Evolutionary conservation across 2,888 invertebrate genomes (phyloP).

Genomic region (Branchipolynoe longqiensis): DNA sequence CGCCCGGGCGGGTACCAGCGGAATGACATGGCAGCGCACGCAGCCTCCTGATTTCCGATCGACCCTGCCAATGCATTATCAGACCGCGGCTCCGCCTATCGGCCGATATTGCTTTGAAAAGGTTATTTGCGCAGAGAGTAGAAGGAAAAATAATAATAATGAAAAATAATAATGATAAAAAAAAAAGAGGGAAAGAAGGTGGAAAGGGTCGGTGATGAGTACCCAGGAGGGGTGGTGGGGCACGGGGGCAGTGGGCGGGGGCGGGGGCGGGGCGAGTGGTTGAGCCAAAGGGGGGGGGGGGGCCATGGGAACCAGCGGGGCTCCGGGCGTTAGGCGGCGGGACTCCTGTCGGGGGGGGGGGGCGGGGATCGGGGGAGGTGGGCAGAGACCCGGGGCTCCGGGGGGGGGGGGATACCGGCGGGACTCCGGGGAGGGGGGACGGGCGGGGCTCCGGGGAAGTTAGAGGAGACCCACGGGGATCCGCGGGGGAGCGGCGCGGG

Average conservation of each 20-base stretch:
- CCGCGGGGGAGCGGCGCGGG: too few species aligned
- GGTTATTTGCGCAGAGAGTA: slow-evolving; percentile 37
- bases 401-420: too few species aligned
- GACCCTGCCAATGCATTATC: slow-evolving; percentile 40
- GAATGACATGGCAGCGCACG: slow-evolving; percentile 34
- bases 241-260: too few species aligned
- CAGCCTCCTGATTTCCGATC: slow-evolving; percentile 48
- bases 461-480: too few species aligned
- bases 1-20: neutral
- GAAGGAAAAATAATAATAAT: too few species aligned
- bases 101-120: slow-evolving; percentile 45
- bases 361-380: too few species aligned
- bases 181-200: slow-evolving; percentile 18
- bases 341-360: neutral
- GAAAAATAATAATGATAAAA: too few species aligned
- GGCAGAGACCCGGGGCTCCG: too few species aligned
- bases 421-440: too few species aligned
- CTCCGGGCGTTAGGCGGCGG: neutral
- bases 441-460: too few species aligned
- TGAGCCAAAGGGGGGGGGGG: too few species aligned
- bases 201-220: neutral
- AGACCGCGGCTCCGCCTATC: slow-evolving; percentile 27
- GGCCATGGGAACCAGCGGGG: neutral
- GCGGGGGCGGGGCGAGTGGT: too few species aligned
- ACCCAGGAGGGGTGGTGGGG: neutral